Evolutionary conservation across 2,113 vertebrate genomes (phyloP), one percentile per base, ranked within the genome.

Genomic region (Caranx ignobilis): DNA sequence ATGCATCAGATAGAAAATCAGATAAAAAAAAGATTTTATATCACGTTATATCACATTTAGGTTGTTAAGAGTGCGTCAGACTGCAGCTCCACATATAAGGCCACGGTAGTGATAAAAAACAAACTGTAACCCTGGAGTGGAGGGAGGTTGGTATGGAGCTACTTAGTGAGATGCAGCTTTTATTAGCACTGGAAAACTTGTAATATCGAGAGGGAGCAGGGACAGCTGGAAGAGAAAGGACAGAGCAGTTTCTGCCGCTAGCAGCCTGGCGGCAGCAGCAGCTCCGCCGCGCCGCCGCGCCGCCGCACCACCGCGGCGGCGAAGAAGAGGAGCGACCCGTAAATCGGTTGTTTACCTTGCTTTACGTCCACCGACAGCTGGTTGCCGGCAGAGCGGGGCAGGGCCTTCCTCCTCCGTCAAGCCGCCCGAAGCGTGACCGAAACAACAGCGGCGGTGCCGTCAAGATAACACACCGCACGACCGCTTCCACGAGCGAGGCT

Each of bases 321-420:
- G 50, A 67, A 76, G 69, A 74, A 78, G 69, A 71, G 26, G 21
- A 60, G 16, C 13, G 18, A 68, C 41, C 79, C 90, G 93, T 87
- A 91, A 93, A 93, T 1, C 21, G 78, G 63, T 5, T 76, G 47
- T 91, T 85, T 71, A 67, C 84, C 68, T 75, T 77, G 87, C 59
- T 91, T 94, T 91, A 87, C 93, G 91, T 85, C 87, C 70, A 66
- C 80, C 71, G 70, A 72, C 74, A 31, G 77, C 54, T 18, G 82
- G 47, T 79, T 81, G 80, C 79, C 92, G 93, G 91, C 82, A 83
- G 71, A 87, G 75, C 79, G 81, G 89, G 88, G 88, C 73, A 77
- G 85, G 88, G 77, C 76, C 80, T 5, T 10, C 2, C 47, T 12
- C 41, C n/a, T 74, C 21, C 16, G 71, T 81, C 32, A 82, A 75